Conservation (phyloP, 1,140 invertebrate genomes). For the Pogonognathellus flavescens region DNA sequence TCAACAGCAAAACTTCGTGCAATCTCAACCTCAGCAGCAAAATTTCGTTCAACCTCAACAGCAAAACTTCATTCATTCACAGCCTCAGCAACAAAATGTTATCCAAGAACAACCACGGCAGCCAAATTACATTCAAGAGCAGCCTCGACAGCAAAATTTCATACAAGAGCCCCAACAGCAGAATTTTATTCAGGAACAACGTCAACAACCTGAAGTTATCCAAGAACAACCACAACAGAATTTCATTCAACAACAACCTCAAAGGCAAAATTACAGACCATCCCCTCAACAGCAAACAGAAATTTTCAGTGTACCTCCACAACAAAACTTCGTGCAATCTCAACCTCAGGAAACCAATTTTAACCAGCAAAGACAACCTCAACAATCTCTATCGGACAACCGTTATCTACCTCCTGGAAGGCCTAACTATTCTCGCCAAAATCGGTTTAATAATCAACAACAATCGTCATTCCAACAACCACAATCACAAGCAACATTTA, state of each 20-base stretch:
- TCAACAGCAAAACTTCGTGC: neutral
- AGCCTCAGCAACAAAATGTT: neutral
- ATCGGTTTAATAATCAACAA: neutral
- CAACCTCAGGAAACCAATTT: slow-evolving; percentile 22
- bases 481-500: slow-evolving; percentile 34
- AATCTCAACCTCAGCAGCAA: neutral
- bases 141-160: too few relatives aligned
- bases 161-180: too few relatives aligned
- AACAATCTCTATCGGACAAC: slow-evolving; percentile 6
- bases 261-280: neutral
- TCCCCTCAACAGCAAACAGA: neutral
- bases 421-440: neutral
- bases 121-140: neutral
- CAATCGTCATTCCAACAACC: slow-evolving; percentile 18
- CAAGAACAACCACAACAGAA: neutral
- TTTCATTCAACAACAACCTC: neutral
- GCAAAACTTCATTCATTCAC: neutral
- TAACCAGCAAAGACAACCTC: neutral
- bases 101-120: neutral
- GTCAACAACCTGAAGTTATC: neutral
- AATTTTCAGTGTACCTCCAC: neutral
- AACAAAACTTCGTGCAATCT: slow-evolving; percentile 3
- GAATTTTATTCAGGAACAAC: neutral
- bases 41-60: slow-evolving; percentile 17
- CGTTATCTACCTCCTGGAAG: slow-evolving; percentile 9